Base-by-base conservation (phyloP, 2,797 vertebrate genomes). In the Hoplostethus atlanticus region DNA sequence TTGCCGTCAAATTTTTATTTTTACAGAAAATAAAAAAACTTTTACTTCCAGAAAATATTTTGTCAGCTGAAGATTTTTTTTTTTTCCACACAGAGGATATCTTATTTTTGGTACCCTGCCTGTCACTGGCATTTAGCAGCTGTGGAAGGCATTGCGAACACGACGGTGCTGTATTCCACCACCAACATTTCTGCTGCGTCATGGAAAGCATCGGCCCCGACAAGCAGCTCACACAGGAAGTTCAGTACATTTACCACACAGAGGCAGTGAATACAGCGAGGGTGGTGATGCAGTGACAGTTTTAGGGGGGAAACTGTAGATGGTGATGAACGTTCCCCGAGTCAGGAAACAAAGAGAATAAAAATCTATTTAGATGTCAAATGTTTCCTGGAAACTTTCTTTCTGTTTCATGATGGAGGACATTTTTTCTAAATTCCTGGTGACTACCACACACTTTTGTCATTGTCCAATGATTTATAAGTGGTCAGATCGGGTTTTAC, bases 171-270 rank as follows among this genome's bases (percentile, higher is more conserved):
- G 13, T 3, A n/a, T 44, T 48, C 30, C 48, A 36, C 40, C 42
- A 11, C 47, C 46, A 54, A 21, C 10, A 0, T 64, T 71, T 79
- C 57, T 82, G 78, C 77, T 57, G 73, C 87, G 77, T 84, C 81
- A 84, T 85, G 85, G 86, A 88, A 89, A 86, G 65, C 56, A 2
- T 0, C 1, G 38, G 15, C 21, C 36, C 15, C 0, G 15, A 79
- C 63, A 36, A 47, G 28, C 30, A 13, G 52, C 72, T 36, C 3
- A 7, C 50, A 13, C 10, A 56, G 65, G 75, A 78, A 80, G 56
- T 54, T 62, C 64, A 70, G 68, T 78, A 79, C 84, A 86, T 83
- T 87, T 83, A 84, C 78, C 77, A 70, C 8, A 30, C 73, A 36
- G 9, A 2, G 21, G 44, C 8, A 47, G 73, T 81, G 75, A 76